phyloP scores from a whole-genome alignment of 2,888 invertebrate species.

The Megastigmus dorsalis region DNA sequence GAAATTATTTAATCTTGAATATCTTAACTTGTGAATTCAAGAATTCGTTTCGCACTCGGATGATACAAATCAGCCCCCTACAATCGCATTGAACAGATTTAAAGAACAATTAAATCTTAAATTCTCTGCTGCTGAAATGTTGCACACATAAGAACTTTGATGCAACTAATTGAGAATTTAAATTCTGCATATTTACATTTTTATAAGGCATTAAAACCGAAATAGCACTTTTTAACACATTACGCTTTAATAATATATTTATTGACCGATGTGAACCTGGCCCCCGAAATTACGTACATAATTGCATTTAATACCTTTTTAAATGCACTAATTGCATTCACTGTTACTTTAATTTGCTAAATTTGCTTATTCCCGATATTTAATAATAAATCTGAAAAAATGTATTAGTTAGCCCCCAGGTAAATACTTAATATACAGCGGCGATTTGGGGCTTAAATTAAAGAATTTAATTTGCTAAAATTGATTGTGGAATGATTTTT shows the following conservation, averaged over 20 bases:
- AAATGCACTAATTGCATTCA: too few species aligned
- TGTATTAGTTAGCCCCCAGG: too few species aligned
- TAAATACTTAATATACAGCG: too few species aligned
- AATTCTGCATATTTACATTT: conserved; percentile 23
- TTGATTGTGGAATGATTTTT: too few species aligned
- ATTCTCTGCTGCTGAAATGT: conserved; percentile 18
- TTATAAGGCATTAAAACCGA: conserved; percentile 37
- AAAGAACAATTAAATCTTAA: conserved; percentile 18
- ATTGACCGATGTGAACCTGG: conserved; percentile 40
- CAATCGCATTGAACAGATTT: not conserved
- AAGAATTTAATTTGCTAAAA: too few species aligned
- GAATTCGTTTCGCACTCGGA: not conserved
- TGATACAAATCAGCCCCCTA: not conserved
- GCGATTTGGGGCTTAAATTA: too few species aligned
- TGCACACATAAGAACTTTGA: conserved; percentile 11
- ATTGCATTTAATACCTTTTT: too few species aligned
- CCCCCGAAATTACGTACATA: too few species aligned
- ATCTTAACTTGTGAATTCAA: conserved; percentile 26
- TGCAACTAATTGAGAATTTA: conserved; percentile 3
- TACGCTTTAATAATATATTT: conserved; percentile 38
- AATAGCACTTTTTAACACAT: conserved; percentile 42
- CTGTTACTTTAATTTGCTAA: too few species aligned
- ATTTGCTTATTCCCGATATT: too few species aligned
- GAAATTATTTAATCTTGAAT: conserved; percentile 20
- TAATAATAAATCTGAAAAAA: too few species aligned